A percentile compares a stretch with the other conserved stretches of the same genome.
Evolutionary conservation across 2,888 invertebrate species (phyloP).

Genomic region (Trissolcus brochymenae): DNA sequence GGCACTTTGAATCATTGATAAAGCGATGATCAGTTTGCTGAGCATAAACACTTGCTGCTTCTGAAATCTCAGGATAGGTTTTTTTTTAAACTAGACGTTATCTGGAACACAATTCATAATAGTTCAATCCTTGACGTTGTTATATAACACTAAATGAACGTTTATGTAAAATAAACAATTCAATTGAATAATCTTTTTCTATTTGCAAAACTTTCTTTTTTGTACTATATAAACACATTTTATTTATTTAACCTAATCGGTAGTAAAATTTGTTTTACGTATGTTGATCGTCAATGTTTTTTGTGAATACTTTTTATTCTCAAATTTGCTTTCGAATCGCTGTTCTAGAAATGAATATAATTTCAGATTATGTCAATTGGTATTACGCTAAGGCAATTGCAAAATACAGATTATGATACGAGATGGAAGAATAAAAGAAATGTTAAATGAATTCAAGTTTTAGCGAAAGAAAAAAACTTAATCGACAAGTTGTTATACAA

Average conservation of each 20-base stretch:
- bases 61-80: constrained; percentile 27
- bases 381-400: background rate
- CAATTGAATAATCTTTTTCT: too few species aligned
- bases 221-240: too few species aligned
- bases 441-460: background rate
- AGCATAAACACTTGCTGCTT: constrained; percentile 17
- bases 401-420: background rate
- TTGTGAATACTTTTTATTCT: too few species aligned
- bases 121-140: constrained; percentile 29
- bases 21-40: constrained; percentile 26
- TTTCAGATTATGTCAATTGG: background rate
- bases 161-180: background rate
- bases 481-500: background rate
- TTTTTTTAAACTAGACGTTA: background rate
- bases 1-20: constrained; percentile 41
- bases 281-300: too few species aligned
- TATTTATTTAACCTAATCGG: too few species aligned
- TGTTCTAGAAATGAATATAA: background rate
- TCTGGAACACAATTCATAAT: constrained; percentile 25
- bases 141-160: constrained; percentile 10
- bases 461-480: background rate
- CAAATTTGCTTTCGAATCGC: too few species aligned
- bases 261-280: too few species aligned
- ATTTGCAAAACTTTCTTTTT: too few species aligned
- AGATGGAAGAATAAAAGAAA: background rate